A percentile compares a stretch with the other conserved stretches of the same genome.
Evolutionary conservation across 2,888 invertebrate genomes (phyloP).

Genomic region (Liodrosophila aerea): DNA sequence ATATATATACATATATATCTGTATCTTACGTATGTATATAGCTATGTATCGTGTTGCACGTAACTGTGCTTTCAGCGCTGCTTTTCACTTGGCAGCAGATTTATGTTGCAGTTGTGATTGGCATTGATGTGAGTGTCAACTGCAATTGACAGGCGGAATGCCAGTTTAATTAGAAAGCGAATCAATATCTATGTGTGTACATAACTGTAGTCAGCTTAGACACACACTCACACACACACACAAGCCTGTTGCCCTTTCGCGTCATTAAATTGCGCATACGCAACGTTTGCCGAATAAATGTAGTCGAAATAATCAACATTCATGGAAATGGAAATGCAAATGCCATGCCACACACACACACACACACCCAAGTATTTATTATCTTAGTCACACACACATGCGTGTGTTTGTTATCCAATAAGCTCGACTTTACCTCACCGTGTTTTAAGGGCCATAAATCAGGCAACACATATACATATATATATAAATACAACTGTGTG

Average conservation of each 20-base stretch:
- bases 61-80: slow-evolving; percentile 7
- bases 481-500: slow-evolving; percentile 18
- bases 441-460: slow-evolving; percentile 32
- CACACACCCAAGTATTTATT: slow-evolving; percentile 36
- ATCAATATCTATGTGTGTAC: slow-evolving; percentile 29
- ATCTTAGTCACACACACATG: slow-evolving; percentile 20
- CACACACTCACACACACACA: too few species aligned
- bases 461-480: not conserved
- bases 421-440: slow-evolving; percentile 7
- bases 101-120: slow-evolving; percentile 16
- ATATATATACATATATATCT: too few species aligned
- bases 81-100: slow-evolving; percentile 9
- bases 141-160: slow-evolving; percentile 8
- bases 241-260: not conserved
- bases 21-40: too few species aligned
- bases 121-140: slow-evolving; percentile 8
- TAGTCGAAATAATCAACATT: slow-evolving; percentile 26
- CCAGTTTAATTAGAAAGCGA: slow-evolving; percentile 28
- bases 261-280: slow-evolving; percentile 42
- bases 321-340: slow-evolving; percentile 25
- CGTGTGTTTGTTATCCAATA: slow-evolving; percentile 2
- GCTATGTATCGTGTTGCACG: not conserved
- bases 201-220: too few species aligned
- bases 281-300: slow-evolving; percentile 21
- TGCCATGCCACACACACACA: too few species aligned